phyloP scores from a whole-genome alignment of 2,888 invertebrate genomes.

The Leucoma salicis region DNA sequence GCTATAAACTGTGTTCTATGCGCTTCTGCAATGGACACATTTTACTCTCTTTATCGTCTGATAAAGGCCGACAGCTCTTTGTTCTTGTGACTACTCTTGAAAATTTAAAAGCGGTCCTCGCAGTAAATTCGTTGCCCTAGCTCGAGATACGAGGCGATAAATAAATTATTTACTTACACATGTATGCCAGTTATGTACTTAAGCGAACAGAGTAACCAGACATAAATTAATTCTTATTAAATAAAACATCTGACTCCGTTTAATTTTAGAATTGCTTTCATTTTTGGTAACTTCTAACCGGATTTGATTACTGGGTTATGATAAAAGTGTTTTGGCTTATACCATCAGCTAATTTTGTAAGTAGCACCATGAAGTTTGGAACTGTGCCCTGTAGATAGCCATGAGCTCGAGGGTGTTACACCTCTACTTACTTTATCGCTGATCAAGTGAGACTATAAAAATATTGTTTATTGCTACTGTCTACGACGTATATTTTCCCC shows the following conservation, averaged over 20 bases:
- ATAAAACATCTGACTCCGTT: background rate
- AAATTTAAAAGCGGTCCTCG: conserved; percentile 71
- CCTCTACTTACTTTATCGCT: too few relatives aligned
- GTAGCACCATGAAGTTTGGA: too few relatives aligned
- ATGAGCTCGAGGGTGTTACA: too few relatives aligned
- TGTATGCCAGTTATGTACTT: conserved; percentile 9
- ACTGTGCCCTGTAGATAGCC: too few relatives aligned
- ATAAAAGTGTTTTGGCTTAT: too few relatives aligned
- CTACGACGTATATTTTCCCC: too few relatives aligned
- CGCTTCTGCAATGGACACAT: conserved; percentile 66
- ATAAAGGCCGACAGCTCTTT: conserved; percentile 65
- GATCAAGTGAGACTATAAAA: too few relatives aligned
- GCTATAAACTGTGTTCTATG: conserved; percentile 53
- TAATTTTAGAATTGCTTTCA: background rate
- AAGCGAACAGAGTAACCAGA: conserved; percentile 15
- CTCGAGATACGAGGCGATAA: conserved; percentile 54
- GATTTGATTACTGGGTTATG: too few relatives aligned
- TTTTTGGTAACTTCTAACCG: too few relatives aligned
- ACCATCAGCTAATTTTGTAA: too few relatives aligned
- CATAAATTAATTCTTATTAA: conserved; percentile 20
- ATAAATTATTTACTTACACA: conserved; percentile 54
- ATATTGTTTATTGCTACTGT: too few relatives aligned
- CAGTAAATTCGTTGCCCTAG: conserved; percentile 55
- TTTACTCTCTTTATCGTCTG: conserved; percentile 70
- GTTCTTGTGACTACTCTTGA: conserved; percentile 62